phyloP scores from a whole-genome alignment of 2,797 vertebrate genomes.

The Adrianichthys oophorus region DNA sequence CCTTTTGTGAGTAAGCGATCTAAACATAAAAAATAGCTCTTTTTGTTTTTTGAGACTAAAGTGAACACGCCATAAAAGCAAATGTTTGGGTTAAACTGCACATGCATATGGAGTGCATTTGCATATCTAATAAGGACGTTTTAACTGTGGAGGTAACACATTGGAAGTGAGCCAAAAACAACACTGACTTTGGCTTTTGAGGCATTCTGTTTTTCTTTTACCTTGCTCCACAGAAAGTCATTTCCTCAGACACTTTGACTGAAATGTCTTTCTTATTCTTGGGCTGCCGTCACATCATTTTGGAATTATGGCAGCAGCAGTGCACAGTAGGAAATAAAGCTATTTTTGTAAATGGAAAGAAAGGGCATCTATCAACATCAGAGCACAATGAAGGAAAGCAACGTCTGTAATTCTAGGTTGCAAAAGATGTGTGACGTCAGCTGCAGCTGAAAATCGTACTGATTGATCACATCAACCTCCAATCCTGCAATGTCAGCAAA shows the following conservation, averaged over 20 bases:
- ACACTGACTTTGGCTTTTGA: slow-evolving; percentile 10
- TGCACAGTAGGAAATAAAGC: slow-evolving; percentile 36
- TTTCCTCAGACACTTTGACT: slow-evolving; percentile 27
- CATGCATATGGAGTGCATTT: slow-evolving; percentile 50
- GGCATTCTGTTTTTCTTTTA: slow-evolving; percentile 29
- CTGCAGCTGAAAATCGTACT: not conserved
- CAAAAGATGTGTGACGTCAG: slow-evolving; percentile 50
- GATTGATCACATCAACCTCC: no score
- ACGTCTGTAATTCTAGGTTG: slow-evolving; percentile 59
- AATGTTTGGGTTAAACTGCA: slow-evolving; percentile 27
- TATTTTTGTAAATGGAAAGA: slow-evolving; percentile 29
- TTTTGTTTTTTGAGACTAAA: slow-evolving; percentile 23
- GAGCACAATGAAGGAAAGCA: slow-evolving; percentile 46
- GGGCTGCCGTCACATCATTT: slow-evolving; percentile 33
- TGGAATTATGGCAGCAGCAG: slow-evolving; percentile 29
- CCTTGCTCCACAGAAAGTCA: slow-evolving; percentile 22
- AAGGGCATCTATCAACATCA: slow-evolving; percentile 49
- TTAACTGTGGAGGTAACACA: slow-evolving; percentile 16
- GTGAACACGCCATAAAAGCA: slow-evolving; percentile 34
- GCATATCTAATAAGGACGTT: slow-evolving; percentile 41
- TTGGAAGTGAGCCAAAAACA: slow-evolving; percentile 4
- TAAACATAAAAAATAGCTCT: not conserved
- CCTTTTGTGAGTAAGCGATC: no score
- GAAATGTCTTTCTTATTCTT: slow-evolving; percentile 28
- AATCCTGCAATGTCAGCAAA: no score